Evolutionary conservation across 2,797 vertebrate species (phyloP), one percentile per base, ranked within the genome.

Genomic region (Epinephelus malabaricus): DNA sequence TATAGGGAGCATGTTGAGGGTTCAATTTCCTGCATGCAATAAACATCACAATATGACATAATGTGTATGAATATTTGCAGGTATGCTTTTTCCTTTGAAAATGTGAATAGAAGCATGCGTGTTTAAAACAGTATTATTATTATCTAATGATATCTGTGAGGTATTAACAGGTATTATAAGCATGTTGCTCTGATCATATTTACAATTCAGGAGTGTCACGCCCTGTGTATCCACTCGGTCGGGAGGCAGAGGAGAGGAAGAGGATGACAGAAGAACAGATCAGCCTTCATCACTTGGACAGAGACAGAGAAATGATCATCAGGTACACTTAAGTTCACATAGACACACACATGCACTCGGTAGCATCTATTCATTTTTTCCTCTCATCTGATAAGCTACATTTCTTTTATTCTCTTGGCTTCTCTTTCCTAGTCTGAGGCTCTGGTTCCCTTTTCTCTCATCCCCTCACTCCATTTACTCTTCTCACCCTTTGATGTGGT

Each of bases 261-360:
- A 96, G 96, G 84, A 93, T 97, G 69, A 96, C 95, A 1, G 97
- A 98, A 49, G 98, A 98, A 55, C 97, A 97, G 83, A 95, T 98
- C 79, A 93, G 96, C 74, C 95, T 97, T 73, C 90, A 97, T 3
- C 90, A 96, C 63, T 86, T 96, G 56, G 96, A 96, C 87, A 91
- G 95, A 90, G 96, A 96, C 65, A 93, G 97, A 23, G 98, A 98
- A 83, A 95, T 98, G 69, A 95, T 98, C 65, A 96, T 98, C 79
- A 98, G 97, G 98, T 96, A 88, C 56, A 49, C 55, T 58, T 60
- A 64, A 13, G 59, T 40, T 59, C 64, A 54, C 61, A 73, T 62
- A 47, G 25, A 73, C 46, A 23, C 45, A 23, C 45, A 76, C 65
- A 53, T 12, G 21, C 62, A 69, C 62, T 51, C 7, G 13, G 65